Evolutionary conservation across 2,797 vertebrate species (phyloP).

Genomic region (Paratrypauchen microcephalus): DNA sequence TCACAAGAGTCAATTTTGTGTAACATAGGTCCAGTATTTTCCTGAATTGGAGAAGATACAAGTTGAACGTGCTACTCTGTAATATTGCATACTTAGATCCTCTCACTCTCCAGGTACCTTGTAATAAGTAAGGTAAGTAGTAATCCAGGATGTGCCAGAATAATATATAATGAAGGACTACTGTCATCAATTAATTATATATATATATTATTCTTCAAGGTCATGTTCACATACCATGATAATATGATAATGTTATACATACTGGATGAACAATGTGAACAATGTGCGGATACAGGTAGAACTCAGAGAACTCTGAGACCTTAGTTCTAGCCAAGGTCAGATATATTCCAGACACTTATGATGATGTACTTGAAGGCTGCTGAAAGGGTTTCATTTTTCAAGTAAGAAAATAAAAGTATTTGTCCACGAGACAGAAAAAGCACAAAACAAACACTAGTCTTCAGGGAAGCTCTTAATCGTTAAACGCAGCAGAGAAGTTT

Average conservation of each 20-base stretch:
- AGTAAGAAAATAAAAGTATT: not conserved
- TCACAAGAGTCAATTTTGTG: no score
- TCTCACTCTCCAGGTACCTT: no score
- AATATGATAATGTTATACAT: not conserved
- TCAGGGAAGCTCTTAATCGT: conserved; percentile 4
- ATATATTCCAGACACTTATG: not conserved
- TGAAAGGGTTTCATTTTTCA: not conserved
- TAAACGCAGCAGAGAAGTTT: not conserved
- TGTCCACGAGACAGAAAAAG: not conserved
- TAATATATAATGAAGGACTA: not conserved
- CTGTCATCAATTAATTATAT: not conserved
- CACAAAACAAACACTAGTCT: not conserved
- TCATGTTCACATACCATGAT: not conserved
- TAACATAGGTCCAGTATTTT: no score
- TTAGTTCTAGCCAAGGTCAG: not conserved
- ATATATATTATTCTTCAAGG: not conserved
- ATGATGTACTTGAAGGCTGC: not conserved
- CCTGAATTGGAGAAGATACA: no score
- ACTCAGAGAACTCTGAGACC: no score
- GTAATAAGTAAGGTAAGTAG: not conserved
- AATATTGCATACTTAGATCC: no score
- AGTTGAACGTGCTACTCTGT: no score
- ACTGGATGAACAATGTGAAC: no score
- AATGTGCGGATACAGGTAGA: no score
- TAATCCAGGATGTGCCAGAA: not conserved